These are phyloP conservation scores for Poecilia latipinna DNA, from an alignment of 2,113 vertebrate species.

Conservation along the genomic window DNA sequence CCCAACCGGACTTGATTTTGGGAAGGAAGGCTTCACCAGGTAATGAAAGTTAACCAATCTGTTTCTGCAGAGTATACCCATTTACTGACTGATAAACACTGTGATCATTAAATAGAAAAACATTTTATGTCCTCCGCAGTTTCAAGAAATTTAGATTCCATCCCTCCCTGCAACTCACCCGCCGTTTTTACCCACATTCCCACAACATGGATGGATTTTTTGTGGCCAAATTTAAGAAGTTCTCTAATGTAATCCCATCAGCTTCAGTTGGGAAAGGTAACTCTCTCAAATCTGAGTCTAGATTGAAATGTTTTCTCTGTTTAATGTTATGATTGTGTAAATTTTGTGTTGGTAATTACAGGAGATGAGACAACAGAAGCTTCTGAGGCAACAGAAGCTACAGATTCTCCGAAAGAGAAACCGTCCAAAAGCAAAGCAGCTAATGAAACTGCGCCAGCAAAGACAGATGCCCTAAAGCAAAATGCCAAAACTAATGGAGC, in stretches of 20 bases:
- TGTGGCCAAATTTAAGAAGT: conserved; percentile 95
- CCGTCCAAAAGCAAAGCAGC: conserved; percentile 47
- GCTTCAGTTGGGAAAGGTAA: conserved; percentile 70
- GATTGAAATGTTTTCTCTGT: background rate
- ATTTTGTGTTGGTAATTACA: conserved; percentile 28
- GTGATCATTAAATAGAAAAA: background rate
- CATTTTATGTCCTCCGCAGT: conserved; percentile 62
- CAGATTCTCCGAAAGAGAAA: conserved; percentile 44
- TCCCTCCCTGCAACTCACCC: conserved; percentile 84
- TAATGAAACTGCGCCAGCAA: conserved; percentile 35
- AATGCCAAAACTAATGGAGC: conserved; percentile 64
- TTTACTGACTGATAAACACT: background rate
- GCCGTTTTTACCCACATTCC: conserved; percentile 94
- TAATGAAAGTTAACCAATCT: conserved; percentile 54
- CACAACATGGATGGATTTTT: conserved; percentile 99
- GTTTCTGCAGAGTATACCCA: no score
- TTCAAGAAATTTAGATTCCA: conserved; percentile 93
- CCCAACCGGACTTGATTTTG: conserved; percentile 92
- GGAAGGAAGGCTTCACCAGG: conserved; percentile 95
- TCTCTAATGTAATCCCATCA: conserved; percentile 89
- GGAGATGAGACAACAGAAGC: conserved; percentile 58
- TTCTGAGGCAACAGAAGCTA: conserved; percentile 31
- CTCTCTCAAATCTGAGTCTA: background rate
- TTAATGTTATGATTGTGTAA: conserved; percentile 7
- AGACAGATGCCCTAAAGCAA: conserved; percentile 20